phyloP scores from a whole-genome alignment of 2,888 invertebrate genomes.

The Agrotis exclamationis region DNA sequence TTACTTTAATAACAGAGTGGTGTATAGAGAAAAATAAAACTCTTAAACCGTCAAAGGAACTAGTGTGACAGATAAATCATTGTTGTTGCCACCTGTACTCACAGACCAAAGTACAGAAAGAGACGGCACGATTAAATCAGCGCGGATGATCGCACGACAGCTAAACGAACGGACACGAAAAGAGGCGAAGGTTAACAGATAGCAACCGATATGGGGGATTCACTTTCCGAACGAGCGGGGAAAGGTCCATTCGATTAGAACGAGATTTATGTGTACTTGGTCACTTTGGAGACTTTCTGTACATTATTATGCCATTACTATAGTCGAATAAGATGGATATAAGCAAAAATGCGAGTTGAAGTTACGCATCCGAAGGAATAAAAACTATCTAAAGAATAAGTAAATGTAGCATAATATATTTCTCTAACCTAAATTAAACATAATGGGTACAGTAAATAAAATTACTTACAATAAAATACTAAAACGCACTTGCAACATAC shows the following conservation, averaged over 20 bases:
- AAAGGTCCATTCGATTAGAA: slow-evolving; percentile 64
- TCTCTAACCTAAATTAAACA: neutral
- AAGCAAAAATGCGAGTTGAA: slow-evolving; percentile 10
- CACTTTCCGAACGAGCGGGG: slow-evolving; percentile 62
- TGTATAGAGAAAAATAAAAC: too few relatives aligned
- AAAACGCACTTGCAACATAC: slow-evolving; percentile 9
- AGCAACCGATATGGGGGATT: slow-evolving; percentile 60
- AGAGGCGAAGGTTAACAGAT: slow-evolving; percentile 62
- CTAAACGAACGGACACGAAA: slow-evolving; percentile 55
- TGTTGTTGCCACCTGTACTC: slow-evolving; percentile 36
- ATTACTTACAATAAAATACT: slow-evolving; percentile 2
- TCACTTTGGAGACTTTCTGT: slow-evolving; percentile 59
- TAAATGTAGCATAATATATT: neutral
- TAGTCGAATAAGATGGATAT: slow-evolving; percentile 26
- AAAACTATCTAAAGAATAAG: neutral
- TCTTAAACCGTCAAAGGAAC: neutral
- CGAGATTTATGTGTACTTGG: slow-evolving; percentile 59
- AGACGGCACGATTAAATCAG: slow-evolving; percentile 64
- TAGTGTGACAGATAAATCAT: slow-evolving; percentile 5
- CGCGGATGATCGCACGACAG: slow-evolving; percentile 62
- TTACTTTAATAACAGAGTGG: neutral
- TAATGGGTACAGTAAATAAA: neutral
- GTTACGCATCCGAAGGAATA: neutral
- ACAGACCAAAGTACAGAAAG: slow-evolving; percentile 43
- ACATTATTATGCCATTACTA: slow-evolving; percentile 41